Evolutionary conservation across 2,888 invertebrate genomes (phyloP), one percentile per base, ranked within the genome.

Genomic region (Ornithoptera alexandrae): DNA sequence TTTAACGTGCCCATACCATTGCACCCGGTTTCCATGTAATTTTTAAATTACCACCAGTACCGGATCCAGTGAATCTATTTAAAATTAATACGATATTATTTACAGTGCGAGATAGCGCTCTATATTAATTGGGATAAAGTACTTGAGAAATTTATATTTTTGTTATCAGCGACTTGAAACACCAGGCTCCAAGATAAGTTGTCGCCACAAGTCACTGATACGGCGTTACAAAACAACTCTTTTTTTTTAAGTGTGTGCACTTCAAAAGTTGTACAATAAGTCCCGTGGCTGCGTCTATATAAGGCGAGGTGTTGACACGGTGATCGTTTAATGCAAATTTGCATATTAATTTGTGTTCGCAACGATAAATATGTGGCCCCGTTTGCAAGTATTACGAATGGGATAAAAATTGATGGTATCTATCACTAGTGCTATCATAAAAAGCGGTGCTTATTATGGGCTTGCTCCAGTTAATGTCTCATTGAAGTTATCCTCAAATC

Each of bases 281-380:
- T 18, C 57, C 56, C 20, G 12, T 24, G 62, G 50, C 56, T 12
- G 46, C 57, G 58, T n/a, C 69, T 69, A 46, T 66, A 69, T 69
- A 66, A 69, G 69, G 69, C 36, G 36, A 62, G 62, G 69, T 66
- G 69, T 69, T 66, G 69, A 69, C 69, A 66, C 59, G 46, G 65
- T 65, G 69, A 39, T 66, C 62, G 66, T 46, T 65, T 69, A 69
- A 57, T 61, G 66, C 62, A 65, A 57, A 69, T 66, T 69, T 66
- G 65, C 69, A 66, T 66, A 65, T 66, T 69, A 65, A 69, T 66
- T 66, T 62, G 50, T 62, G 58, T 20, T 56, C 20, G 39, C 50
- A 56, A 59, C 42, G 42, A 65, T 65, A 62, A 69, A 65, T 69
- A 69, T 65, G 65, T 56, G 69, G 65, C n/a, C 39, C 39, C 39